Base-by-base conservation (phyloP, 2,888 invertebrate species). In the Drosophila subsilvestris region DNA sequence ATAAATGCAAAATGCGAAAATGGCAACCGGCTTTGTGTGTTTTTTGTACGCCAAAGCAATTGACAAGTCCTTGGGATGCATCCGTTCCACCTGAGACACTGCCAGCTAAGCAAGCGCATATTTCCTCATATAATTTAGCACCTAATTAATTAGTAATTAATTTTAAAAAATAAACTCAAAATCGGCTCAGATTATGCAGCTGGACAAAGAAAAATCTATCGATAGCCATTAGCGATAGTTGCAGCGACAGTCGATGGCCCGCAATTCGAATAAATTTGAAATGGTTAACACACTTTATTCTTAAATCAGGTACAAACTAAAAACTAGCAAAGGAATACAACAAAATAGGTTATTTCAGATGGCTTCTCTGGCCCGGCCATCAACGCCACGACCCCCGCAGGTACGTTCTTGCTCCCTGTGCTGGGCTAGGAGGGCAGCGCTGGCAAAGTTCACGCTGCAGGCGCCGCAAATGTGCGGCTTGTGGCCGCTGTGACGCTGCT, bases 401-500 rank as follows among this genome's bases (percentile, higher is more conserved):
- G 32, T 5, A 12, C 12, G 32, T 12, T 32, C 32, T 12, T 32
- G 32, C 5, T 32, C 32, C 5, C 32, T 32, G 32, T 29, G 29
- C 29, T 29, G 29, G 29, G 10, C 29, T 10, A 29, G 10, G 3
- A 29, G 29, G 3, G 10, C 29, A 3, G 29, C 29, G 29, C 29
- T 29, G 29, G 29, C 10, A 10, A 29, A 29, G 3, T 10, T 10
- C 29, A 10, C 3, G 29, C 10, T 29, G 10, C 29, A 29, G 29
- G 29, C 10, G 29, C 29, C 29, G 29, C 29, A 29, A 10, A 10
- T 80, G 37, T 87, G 82, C 2, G 86, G 82, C 44, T 86, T 88
- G 32, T 85, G 79, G 2, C 86, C 72, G 3, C 70, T 71, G 67
- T 90, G 90, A 2, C 85, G 78, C 49, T 75, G 71, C 62, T 86